Evolutionary conservation across 2,113 vertebrate genomes (phyloP), one percentile per base, ranked within the genome.

Genomic region (Brienomyrus brachyistius): DNA sequence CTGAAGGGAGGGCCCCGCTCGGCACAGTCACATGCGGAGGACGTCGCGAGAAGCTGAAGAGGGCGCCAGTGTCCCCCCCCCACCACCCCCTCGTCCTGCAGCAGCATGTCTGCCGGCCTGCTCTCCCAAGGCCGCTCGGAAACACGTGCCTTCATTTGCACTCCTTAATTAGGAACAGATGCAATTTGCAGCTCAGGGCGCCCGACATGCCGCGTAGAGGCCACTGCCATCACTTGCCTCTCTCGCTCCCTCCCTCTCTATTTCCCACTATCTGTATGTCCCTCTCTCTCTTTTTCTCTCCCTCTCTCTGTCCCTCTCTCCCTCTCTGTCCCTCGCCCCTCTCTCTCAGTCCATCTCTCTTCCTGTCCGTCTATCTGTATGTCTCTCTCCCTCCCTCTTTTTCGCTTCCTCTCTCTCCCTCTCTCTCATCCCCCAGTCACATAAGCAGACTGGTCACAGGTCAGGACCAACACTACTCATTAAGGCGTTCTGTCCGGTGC

Each of bases 101-200:
- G 45, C 80, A 90, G 91, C 86, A 90, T 91, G 91, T 85, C 83
- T 82, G 91, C 91, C 93, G 90, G 90, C 86, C 91, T 89, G 74
- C 91, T 91, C 93, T 91, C 93, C 86, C 90, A 86, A 89, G 93
- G 92, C 90, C 92, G 86, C 92, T 90, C 91, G 93, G 94, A 93
- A 94, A 92, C 91, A 93, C 93, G 92, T 92, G 91, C 92, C 93
- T 95, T 94, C 94, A 95, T 95, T 95, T 95, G 93, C 94, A 94
- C 94, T 93, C 92, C 91, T 92, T 95, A 94, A 95, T 95, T 94
- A 94, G 93, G 94, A 94, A 94, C 94, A 95, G 93, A 95, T 94
- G 94, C 94, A 94, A 92, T 93, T 88, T 90, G 88, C 90, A 88
- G 77, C 90, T 62, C 88, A 52, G 80, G 56, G 87, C 77, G 40